Evolutionary conservation across 2,888 invertebrate species (phyloP).

Genomic region (Opisthograptis luteolata): DNA sequence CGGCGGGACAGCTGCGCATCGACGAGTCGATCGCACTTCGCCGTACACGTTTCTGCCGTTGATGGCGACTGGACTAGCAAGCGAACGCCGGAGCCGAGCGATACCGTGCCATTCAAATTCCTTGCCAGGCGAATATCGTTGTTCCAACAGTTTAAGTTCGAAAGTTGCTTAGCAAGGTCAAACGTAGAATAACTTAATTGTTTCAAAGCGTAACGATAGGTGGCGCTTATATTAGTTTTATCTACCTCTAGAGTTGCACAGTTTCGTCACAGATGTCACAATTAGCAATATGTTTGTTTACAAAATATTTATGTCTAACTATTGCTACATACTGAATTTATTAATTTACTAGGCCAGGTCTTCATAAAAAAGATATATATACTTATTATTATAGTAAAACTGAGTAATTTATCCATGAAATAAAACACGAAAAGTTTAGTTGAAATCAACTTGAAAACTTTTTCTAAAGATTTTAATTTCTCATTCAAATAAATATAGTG

Average conservation of each 20-base stretch:
- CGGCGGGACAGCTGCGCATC: slow-evolving; percentile 81
- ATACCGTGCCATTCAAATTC: slow-evolving; percentile 72
- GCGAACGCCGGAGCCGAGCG: slow-evolving; percentile 57
- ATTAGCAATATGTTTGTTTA: background rate
- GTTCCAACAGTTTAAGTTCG: slow-evolving; percentile 72
- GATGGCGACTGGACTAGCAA: slow-evolving; percentile 46
- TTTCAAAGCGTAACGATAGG: slow-evolving; percentile 43
- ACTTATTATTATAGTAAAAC: no score
- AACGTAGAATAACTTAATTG: slow-evolving; percentile 53
- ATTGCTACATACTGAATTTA: background rate
- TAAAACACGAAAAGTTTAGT: no score
- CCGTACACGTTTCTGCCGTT: slow-evolving; percentile 82
- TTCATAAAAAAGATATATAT: no score
- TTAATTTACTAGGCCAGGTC: no score
- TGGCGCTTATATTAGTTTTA: slow-evolving; percentile 45
- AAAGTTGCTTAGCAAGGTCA: slow-evolving; percentile 76
- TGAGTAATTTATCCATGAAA: no score
- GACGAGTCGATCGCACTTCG: slow-evolving; percentile 84
- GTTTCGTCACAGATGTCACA: slow-evolving; percentile 35
- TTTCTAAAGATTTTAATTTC: no score
- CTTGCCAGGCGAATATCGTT: slow-evolving; percentile 66
- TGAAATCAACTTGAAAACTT: no score
- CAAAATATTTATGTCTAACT: no score
- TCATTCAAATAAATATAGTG: no score
- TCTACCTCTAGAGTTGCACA: background rate